Evolutionary conservation across 2,797 vertebrate species (phyloP).

Genomic region (Gallinago stenura): DNA sequence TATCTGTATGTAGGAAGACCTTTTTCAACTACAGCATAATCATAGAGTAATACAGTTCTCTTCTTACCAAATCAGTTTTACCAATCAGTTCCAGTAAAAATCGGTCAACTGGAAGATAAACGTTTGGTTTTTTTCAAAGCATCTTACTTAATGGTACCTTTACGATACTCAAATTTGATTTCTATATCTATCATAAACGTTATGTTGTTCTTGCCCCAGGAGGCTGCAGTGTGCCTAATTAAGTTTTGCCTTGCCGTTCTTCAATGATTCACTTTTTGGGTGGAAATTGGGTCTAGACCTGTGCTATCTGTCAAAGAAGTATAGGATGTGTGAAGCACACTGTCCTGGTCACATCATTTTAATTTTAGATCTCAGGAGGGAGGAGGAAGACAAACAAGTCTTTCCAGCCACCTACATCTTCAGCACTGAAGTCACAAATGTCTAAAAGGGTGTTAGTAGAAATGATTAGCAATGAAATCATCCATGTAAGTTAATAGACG

Average conservation of each 20-base stretch:
- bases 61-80: not conserved
- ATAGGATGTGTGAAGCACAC: not conserved
- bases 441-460: conserved; percentile 33
- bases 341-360: conserved; percentile 51
- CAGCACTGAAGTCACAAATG: conserved; percentile 31
- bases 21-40: not conserved
- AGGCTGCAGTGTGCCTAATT: not conserved
- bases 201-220: not conserved
- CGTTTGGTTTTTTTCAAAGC: not conserved
- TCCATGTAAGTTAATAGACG: conserved; percentile 13
- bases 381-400: conserved; percentile 41
- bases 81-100: not conserved
- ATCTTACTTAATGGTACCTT: not conserved
- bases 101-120: not conserved
- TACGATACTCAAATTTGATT: not conserved
- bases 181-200: not conserved
- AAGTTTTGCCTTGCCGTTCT: not conserved
- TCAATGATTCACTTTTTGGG: conserved; percentile 10
- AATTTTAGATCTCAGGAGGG: conserved; percentile 48
- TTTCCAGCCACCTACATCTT: conserved; percentile 52
- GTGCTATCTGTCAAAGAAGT: conserved; percentile 27
- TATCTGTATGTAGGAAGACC: not conserved
- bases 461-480: conserved; percentile 55
- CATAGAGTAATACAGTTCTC: not conserved
- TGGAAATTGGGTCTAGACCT: conserved; percentile 57